Evolutionary conservation across 2,888 invertebrate species (phyloP).

Genomic region (Eurytoma adleriae): DNA sequence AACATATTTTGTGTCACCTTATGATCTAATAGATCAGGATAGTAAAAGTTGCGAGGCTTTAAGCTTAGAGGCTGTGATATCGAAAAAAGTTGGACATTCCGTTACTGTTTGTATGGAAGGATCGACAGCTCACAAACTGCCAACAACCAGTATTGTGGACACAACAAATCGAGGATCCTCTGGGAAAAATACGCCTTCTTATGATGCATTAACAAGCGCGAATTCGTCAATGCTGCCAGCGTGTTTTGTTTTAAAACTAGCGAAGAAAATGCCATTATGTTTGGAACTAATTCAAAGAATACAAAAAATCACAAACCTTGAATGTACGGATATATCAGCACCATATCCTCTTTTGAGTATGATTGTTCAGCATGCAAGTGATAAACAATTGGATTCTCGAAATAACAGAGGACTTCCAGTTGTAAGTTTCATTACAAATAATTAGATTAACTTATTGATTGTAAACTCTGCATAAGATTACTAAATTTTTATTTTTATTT

Average conservation of each 20-base stretch:
- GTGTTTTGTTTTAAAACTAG: slow-evolving; percentile 89
- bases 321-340: slow-evolving; percentile 78
- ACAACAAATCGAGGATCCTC: slow-evolving; percentile 83
- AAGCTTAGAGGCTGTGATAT: slow-evolving; percentile 84
- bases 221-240: slow-evolving; percentile 95
- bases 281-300: slow-evolving; percentile 84
- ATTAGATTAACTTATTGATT: neutral
- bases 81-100: slow-evolving; percentile 87
- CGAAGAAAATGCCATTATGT: slow-evolving; percentile 92
- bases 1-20: slow-evolving; percentile 95
- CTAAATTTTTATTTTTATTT: slow-evolving; percentile 62
- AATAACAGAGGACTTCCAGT: slow-evolving; percentile 90
- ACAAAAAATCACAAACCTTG: slow-evolving; percentile 80
- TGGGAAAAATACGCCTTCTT: slow-evolving; percentile 88
- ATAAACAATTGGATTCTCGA: slow-evolving; percentile 84
- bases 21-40: slow-evolving; percentile 90
- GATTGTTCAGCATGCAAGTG: slow-evolving; percentile 87
- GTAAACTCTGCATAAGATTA: neutral
- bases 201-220: slow-evolving; percentile 86
- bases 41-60: slow-evolving; percentile 85
- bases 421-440: slow-evolving; percentile 77
- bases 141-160: slow-evolving; percentile 82
- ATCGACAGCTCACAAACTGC: slow-evolving; percentile 89
- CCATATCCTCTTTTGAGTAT: slow-evolving; percentile 85
- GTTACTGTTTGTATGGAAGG: slow-evolving; percentile 95